Evolutionary conservation across 2,113 vertebrate species (phyloP).

Genomic region (human): DNA sequence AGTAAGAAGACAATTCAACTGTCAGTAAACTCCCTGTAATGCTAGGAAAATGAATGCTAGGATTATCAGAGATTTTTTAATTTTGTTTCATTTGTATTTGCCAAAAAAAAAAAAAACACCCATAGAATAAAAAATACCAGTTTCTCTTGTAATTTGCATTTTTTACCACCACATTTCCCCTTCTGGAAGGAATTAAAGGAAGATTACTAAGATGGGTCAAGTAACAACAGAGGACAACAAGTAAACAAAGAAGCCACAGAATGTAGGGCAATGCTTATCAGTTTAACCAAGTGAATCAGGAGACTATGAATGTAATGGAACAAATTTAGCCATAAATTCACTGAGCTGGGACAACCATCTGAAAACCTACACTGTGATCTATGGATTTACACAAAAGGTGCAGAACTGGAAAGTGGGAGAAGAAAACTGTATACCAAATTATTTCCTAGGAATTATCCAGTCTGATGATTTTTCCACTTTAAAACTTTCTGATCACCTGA

Average conservation of each 20-base stretch:
- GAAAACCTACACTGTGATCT: not conserved
- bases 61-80: not conserved
- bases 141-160: not conserved
- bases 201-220: not conserved
- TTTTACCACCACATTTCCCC: slow-evolving; percentile 22
- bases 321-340: not conserved
- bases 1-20: slow-evolving; percentile 2
- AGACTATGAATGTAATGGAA: slow-evolving; percentile 32
- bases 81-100: not conserved
- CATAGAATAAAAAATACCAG: not conserved
- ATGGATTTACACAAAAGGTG: not conserved
- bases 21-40: not conserved
- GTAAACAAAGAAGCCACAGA: slow-evolving; percentile 28
- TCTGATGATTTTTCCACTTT: slow-evolving; percentile 9
- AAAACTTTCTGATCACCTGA: slow-evolving; percentile 21
- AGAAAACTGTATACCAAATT: not conserved
- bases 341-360: not conserved
- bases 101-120: not conserved
- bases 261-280: slow-evolving; percentile 55
- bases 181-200: not conserved
- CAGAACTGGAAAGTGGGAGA: not conserved
- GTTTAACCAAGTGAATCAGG: not conserved
- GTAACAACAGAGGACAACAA: not conserved
- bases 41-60: not conserved
- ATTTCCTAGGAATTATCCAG: slow-evolving; percentile 28